A percentile compares a stretch with the other conserved stretches of the same genome.
Conservation (phyloP, 2,113 vertebrate species). For the Acrocephalus kingi region DNA sequence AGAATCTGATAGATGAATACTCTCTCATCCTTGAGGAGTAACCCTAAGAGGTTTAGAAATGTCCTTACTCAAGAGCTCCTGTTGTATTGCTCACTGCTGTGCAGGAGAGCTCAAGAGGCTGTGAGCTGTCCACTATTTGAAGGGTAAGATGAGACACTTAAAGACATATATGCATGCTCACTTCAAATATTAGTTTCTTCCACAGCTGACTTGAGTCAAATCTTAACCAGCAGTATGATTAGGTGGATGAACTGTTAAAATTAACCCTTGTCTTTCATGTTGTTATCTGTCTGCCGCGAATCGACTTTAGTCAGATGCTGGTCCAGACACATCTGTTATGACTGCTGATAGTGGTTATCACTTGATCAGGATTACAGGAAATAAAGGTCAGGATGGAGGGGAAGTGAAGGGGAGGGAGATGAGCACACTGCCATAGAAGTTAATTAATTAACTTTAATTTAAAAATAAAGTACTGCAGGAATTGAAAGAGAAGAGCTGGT, state of each 20-base stretch:
- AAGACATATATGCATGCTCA: neutral
- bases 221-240: neutral
- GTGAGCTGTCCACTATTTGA: neutral
- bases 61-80: neutral
- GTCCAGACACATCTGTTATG: neutral
- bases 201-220: neutral
- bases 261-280: neutral
- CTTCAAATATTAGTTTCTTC: neutral
- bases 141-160: neutral
- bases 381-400: neutral
- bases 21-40: neutral
- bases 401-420: neutral
- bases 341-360: neutral
- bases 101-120: neutral
- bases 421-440: neutral
- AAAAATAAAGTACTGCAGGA: neutral
- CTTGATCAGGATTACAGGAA: neutral
- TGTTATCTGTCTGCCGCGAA: neutral
- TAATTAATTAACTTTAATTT: neutral
- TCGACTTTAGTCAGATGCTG: rapidly evolving
- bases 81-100: neutral
- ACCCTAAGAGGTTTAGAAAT: neutral
- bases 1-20: neutral
- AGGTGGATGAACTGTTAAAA: neutral
- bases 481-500: neutral